These are phyloP conservation scores for Cyprinodon brontotheroides DNA, from an alignment of 2,113 vertebrate species.

Conservation along the genomic window DNA sequence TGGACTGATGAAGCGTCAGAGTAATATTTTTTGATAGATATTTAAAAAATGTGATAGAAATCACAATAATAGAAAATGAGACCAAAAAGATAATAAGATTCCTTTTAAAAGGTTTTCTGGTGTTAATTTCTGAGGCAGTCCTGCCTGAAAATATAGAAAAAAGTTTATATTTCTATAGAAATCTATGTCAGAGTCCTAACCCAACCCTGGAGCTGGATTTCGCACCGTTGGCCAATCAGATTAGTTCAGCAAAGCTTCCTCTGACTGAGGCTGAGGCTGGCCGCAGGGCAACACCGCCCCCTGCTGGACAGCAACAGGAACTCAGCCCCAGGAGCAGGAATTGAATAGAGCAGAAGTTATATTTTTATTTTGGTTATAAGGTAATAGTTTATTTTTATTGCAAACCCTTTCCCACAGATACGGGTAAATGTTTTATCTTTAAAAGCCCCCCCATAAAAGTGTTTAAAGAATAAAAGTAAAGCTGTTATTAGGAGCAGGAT, in stretches of 20 bases:
- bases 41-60: neutral
- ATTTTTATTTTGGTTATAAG: conserved; percentile 68
- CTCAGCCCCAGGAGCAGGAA: conserved; percentile 18
- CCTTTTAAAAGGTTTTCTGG: conserved; percentile 10
- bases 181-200: neutral
- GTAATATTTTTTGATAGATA: conserved; percentile 35
- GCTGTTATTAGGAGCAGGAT: conserved; percentile 16
- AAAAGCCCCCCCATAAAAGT: conserved; percentile 31
- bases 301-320: conserved; percentile 48
- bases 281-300: conserved; percentile 36
- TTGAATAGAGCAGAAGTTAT: conserved; percentile 39
- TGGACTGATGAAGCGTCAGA: conserved; percentile 1
- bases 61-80: conserved; percentile 1
- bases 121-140: conserved; percentile 10
- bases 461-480: conserved; percentile 53
- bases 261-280: conserved; percentile 16
- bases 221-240: conserved; percentile 32
- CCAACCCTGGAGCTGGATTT: conserved; percentile 14
- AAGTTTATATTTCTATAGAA: neutral
- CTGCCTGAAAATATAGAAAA: neutral
- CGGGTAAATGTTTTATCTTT: conserved; percentile 55
- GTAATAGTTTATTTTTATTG: conserved; percentile 75
- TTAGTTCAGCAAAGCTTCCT: conserved; percentile 25
- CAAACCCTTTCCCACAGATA: conserved; percentile 38
- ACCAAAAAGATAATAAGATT: conserved; percentile 6